Percentiles rank a stretch among this genome's conserved stretches.
Evolutionary conservation across 2,797 vertebrate genomes (phyloP).

Genomic region (Lates japonicus): DNA sequence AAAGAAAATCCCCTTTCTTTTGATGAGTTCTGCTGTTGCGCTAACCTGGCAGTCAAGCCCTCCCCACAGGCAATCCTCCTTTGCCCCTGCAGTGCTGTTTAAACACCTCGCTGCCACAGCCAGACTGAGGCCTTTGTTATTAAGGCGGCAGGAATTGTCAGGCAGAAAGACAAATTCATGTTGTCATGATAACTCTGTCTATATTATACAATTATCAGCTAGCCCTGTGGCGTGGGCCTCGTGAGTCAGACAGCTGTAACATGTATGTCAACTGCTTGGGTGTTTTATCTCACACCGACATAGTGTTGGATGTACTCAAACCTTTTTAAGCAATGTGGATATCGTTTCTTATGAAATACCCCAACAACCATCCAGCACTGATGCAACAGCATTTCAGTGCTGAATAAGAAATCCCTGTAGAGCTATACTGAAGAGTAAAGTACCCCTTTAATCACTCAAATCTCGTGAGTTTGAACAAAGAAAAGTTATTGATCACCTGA

Average conservation of each 20-base stretch:
- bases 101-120: constrained; percentile 38
- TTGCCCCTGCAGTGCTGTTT: constrained; percentile 38
- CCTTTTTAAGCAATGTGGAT: background rate
- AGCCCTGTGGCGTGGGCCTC: constrained; percentile 25
- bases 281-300: background rate
- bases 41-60: constrained; percentile 51
- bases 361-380: background rate
- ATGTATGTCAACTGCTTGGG: background rate
- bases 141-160: constrained; percentile 21
- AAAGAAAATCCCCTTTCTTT: constrained; percentile 65
- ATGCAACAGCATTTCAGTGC: background rate
- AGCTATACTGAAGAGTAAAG: background rate
- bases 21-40: constrained; percentile 58
- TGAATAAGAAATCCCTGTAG: constrained; percentile 1
- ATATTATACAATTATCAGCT: constrained; percentile 19
- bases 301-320: background rate
- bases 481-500: constrained; percentile 13
- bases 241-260: background rate
- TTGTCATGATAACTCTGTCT: constrained; percentile 19
- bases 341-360: constrained; percentile 2
- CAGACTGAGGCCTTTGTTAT: constrained; percentile 39
- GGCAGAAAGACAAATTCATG: constrained; percentile 41
- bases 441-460: background rate
- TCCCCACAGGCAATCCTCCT: constrained; percentile 33
- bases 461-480: background rate